These are phyloP conservation scores for Leptonema lineaticorne DNA, from an alignment of 1,140 invertebrate genomes.

Conservation along the genomic window DNA sequence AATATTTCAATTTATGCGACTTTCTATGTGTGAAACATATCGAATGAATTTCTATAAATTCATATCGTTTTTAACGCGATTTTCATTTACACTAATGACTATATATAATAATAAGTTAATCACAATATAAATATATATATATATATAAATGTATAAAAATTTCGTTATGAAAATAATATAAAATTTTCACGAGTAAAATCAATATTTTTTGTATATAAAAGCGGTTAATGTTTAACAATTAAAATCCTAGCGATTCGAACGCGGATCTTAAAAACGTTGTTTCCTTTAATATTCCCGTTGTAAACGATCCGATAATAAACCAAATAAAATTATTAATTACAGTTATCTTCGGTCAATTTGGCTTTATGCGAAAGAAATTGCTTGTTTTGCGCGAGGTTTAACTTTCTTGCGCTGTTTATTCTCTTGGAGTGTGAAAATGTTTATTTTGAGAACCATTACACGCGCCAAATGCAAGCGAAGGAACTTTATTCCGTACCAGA, in stretches of 20 bases:
- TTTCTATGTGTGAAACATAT: no score
- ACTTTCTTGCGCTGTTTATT: slow-evolving; percentile 39
- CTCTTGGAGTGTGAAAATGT: slow-evolving; percentile 40
- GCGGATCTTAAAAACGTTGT: no score
- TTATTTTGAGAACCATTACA: slow-evolving; percentile 37
- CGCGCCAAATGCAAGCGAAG: slow-evolving; percentile 34
- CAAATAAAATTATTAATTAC: neutral
- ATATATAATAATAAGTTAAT: no score
- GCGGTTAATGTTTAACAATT: neutral
- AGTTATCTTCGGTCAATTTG: neutral
- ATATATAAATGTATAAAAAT: no score
- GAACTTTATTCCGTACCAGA: neutral
- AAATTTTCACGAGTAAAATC: no score
- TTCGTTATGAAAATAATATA: no score
- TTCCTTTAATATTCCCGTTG: neutral
- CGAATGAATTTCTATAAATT: no score
- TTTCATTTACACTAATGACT: no score
- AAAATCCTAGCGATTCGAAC: neutral
- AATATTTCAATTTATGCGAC: no score
- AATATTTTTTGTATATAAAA: no score
- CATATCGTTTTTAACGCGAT: no score
- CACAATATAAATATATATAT: no score
- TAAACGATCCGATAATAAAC: neutral
- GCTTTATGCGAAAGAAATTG: slow-evolving; percentile 37
- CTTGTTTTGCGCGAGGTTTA: slow-evolving; percentile 29